These are phyloP conservation scores for Cataglyphis altisquamis DNA, from an alignment of 2,888 invertebrate species.

Conservation along the genomic window DNA sequence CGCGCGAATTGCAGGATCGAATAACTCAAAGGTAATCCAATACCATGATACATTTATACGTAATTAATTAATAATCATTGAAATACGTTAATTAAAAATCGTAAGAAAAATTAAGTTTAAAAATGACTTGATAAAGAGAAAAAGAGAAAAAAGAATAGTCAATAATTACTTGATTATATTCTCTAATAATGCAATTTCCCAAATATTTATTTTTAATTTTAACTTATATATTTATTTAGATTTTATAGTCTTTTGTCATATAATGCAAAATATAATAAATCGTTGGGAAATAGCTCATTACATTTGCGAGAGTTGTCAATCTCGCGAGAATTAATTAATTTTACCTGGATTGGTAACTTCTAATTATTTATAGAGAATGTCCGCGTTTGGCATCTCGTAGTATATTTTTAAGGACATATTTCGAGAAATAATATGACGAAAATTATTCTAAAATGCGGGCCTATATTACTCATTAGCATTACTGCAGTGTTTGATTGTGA, in stretches of 20 bases:
- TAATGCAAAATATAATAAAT: background rate
- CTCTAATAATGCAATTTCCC: background rate
- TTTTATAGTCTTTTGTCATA: background rate
- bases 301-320: background rate
- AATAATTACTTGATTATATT: background rate
- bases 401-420: background rate
- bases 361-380: background rate
- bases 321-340: background rate
- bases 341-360: background rate
- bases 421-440: background rate
- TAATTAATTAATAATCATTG: background rate
- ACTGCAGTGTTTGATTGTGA: background rate
- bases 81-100: background rate
- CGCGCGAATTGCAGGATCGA: background rate
- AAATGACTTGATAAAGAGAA: background rate
- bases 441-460: background rate
- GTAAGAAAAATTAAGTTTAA: background rate
- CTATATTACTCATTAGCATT: background rate
- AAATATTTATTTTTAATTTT: too few relatives aligned
- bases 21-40: background rate
- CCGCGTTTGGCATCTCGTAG: background rate
- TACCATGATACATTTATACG: background rate
- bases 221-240: too few relatives aligned
- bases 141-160: too few relatives aligned
- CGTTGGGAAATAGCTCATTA: background rate